Evolutionary conservation across 2,113 vertebrate species (phyloP).

Genomic region (Zapornia atra): DNA sequence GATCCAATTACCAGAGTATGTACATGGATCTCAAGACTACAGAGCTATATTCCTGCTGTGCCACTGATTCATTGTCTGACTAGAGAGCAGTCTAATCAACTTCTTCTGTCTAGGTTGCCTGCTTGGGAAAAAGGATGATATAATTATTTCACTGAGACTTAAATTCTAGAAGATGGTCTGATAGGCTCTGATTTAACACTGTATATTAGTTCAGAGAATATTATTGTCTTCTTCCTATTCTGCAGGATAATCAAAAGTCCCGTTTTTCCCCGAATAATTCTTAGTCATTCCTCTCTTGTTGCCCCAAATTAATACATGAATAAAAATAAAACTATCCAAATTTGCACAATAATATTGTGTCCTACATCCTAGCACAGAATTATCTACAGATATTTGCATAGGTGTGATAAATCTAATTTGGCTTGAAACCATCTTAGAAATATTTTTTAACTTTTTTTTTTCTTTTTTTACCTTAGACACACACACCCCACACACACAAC

Average conservation of each 20-base stretch:
- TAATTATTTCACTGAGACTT: slow-evolving; percentile 50
- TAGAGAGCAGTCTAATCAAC: slow-evolving; percentile 34
- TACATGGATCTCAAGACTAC: slow-evolving; percentile 7
- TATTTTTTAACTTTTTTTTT: accelerated
- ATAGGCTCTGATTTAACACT: slow-evolving; percentile 28
- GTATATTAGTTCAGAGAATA: neutral
- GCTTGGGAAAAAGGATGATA: slow-evolving; percentile 49
- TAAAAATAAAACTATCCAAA: neutral
- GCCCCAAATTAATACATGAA: neutral
- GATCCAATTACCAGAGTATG: slow-evolving; percentile 25
- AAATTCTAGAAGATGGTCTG: slow-evolving; percentile 12
- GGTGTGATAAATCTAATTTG: neutral
- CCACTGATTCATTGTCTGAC: slow-evolving; percentile 55
- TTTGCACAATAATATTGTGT: neutral
- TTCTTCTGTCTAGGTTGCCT: slow-evolving; percentile 43
- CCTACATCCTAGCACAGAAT: neutral
- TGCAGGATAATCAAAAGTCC: neutral
- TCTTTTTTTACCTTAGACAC: too few relatives aligned
- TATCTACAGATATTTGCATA: neutral
- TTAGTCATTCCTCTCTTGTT: neutral
- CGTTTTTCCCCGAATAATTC: neutral
- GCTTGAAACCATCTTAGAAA: neutral
- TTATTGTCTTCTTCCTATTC: neutral
- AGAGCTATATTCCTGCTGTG: slow-evolving; percentile 36
- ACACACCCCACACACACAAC: too few relatives aligned